These are phyloP conservation scores for Autographa pulchrina DNA, from an alignment of 2,888 invertebrate genomes.

Conservation along the genomic window DNA sequence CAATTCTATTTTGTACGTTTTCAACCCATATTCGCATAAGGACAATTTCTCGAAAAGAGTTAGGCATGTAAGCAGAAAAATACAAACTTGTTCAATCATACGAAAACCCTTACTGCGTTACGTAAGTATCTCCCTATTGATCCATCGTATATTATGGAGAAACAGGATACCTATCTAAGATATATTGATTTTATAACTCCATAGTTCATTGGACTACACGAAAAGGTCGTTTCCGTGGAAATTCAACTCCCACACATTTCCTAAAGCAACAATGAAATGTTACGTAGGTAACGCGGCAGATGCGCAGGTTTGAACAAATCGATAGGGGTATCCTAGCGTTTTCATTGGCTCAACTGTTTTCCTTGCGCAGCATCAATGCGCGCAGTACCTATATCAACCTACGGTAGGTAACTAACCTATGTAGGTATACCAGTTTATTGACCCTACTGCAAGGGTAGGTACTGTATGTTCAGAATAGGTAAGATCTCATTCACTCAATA, in stretches of 20 bases:
- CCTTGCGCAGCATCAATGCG: not conserved
- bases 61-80: too few relatives aligned
- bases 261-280: not conserved
- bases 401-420: not conserved
- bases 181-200: not conserved
- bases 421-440: not conserved
- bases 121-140: too few relatives aligned
- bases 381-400: not conserved
- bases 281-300: not conserved
- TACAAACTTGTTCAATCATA: too few relatives aligned
- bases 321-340: not conserved
- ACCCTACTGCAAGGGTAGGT: not conserved
- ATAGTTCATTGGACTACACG: not conserved
- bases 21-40: too few relatives aligned
- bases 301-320: not conserved
- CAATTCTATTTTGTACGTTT: too few relatives aligned
- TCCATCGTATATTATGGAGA: too few relatives aligned
- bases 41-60: too few relatives aligned
- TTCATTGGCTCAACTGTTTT: conserved; percentile 3
- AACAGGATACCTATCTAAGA: too few relatives aligned
- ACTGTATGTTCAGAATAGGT: too few relatives aligned
- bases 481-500: too few relatives aligned
- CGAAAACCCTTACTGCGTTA: too few relatives aligned
- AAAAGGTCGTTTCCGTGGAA: not conserved
- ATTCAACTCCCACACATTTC: conserved; percentile 3